phyloP scores from a whole-genome alignment of 2,797 vertebrate species.

The Centroberyx gerrardi region DNA sequence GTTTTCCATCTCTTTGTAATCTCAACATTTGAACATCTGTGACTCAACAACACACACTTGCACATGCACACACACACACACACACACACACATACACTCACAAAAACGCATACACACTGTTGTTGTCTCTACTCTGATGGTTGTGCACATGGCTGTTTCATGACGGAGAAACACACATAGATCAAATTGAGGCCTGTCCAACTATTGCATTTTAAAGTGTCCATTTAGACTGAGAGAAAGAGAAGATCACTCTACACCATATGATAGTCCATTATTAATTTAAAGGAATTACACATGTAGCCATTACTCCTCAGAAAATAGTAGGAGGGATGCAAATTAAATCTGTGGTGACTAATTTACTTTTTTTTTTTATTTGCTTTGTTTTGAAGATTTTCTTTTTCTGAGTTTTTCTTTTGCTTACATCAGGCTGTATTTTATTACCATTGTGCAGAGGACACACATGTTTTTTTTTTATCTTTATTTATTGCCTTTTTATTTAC shows the following conservation, averaged over 20 bases:
- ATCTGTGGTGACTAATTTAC: background rate
- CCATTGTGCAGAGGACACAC: background rate
- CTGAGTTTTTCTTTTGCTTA: background rate
- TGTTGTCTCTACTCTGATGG: too few species aligned
- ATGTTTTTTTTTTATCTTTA: background rate
- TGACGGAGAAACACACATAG: constrained; percentile 17
- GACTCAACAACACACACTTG: too few species aligned
- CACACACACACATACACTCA: too few species aligned
- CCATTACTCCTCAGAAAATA: background rate
- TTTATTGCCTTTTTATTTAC: background rate
- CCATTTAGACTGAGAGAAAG: background rate
- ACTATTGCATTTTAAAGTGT: background rate
- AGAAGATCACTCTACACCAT: background rate
- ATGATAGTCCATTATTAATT: constrained; percentile 6
- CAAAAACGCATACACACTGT: too few species aligned
- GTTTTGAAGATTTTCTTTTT: background rate
- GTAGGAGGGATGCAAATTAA: background rate
- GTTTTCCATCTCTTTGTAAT: too few species aligned
- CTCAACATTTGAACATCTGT: too few species aligned
- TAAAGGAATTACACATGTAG: background rate
- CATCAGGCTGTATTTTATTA: background rate
- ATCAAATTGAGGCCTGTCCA: background rate
- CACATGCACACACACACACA: too few species aligned
- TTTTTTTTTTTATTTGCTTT: background rate
- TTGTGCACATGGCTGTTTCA: too few species aligned